These are phyloP conservation scores for Thalassaphorura encarpata DNA, from an alignment of 1,140 invertebrate genomes.

Conservation along the genomic window DNA sequence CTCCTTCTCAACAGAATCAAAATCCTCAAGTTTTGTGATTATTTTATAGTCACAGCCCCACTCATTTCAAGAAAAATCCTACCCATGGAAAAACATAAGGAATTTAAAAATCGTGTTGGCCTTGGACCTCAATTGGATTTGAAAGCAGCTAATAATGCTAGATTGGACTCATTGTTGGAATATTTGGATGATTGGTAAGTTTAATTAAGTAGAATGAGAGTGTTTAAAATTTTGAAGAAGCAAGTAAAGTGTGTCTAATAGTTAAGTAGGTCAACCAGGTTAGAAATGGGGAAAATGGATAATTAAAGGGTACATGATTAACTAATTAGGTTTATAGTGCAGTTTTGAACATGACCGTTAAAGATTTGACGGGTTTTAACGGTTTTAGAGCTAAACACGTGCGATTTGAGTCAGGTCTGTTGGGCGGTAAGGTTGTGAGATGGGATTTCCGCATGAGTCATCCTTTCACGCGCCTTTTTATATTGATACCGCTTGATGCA, in stretches of 20 bases:
- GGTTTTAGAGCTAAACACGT: no score
- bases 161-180: conserved; percentile 15
- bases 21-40: conserved; percentile 17
- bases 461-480: no score
- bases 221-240: neutral
- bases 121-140: neutral
- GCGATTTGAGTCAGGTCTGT: no score
- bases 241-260: neutral
- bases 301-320: neutral
- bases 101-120: conserved; percentile 5
- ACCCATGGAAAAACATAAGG: conserved; percentile 17
- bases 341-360: no score
- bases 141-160: conserved; percentile 11
- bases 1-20: conserved; percentile 15
- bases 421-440: no score
- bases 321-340: neutral
- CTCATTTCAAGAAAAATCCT: conserved; percentile 12
- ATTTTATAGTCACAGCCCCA: conserved; percentile 12
- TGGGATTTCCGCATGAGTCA: no score
- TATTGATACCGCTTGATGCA: no score
- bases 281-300: neutral
- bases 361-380: no score
- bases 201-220: neutral
- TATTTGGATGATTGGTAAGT: conserved; percentile 19
- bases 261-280: neutral